These are phyloP conservation scores for Chromobotia macracanthus DNA, from an alignment of 2,797 vertebrate species.

Conservation along the genomic window DNA sequence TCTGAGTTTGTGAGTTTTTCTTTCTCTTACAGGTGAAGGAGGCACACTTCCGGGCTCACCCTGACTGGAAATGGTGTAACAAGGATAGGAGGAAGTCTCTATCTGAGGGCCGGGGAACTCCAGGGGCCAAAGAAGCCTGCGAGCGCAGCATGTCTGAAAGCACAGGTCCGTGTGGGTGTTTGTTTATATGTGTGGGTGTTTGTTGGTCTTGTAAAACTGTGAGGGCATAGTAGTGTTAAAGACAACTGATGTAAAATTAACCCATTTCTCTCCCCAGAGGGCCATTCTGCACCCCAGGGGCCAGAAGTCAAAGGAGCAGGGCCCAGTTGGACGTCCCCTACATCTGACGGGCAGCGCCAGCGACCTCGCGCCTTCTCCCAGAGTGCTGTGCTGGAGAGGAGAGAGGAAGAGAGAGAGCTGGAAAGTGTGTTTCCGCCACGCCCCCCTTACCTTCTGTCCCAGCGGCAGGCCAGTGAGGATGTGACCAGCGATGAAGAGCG, in stretches of 20 bases:
- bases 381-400: conserved; percentile 85
- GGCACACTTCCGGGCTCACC: conserved; percentile 91
- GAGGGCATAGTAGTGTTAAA: conserved; percentile 25
- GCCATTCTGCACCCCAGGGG: conserved; percentile 75
- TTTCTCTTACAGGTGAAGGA: conserved; percentile 84
- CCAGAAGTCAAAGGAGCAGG: conserved; percentile 76
- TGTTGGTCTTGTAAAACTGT: conserved; percentile 10
- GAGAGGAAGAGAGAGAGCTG: conserved; percentile 80
- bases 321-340: conserved; percentile 62
- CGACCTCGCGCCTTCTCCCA: conserved; percentile 90
- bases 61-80: conserved; percentile 97
- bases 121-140: conserved; percentile 80
- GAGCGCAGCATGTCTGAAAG: conserved; percentile 91
- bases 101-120: conserved; percentile 83
- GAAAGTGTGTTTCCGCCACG: conserved; percentile 71
- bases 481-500: conserved; percentile 84
- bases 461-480: conserved; percentile 78
- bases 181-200: conserved; percentile 48
- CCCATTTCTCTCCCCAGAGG: conserved; percentile 66
- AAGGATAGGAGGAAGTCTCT: conserved; percentile 91
- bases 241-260: conserved; percentile 5
- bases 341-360: conserved; percentile 73
- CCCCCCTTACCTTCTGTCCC: conserved; percentile 62
- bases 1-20: background rate
- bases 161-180: conserved; percentile 68